Evolutionary conservation across 1,140 invertebrate species (phyloP).

Genomic region (Latrodectus geometricus): DNA sequence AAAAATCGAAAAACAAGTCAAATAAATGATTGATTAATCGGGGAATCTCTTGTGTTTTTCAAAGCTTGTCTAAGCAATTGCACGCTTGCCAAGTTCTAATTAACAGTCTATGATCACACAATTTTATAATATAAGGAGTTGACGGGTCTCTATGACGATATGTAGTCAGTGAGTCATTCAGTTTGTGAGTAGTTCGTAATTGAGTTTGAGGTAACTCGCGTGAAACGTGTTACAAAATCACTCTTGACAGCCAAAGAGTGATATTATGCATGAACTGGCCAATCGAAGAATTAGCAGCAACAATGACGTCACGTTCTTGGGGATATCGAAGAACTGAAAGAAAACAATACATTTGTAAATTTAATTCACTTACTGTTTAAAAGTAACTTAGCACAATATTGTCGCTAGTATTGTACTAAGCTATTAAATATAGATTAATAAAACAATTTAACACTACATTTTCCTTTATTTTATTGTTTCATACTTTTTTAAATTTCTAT

Average conservation of each 20-base stretch:
- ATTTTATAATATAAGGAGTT: too few relatives aligned
- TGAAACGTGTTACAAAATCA: background rate
- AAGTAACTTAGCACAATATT: background rate
- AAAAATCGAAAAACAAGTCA: too few relatives aligned
- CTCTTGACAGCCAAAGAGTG: background rate
- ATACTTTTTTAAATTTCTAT: background rate
- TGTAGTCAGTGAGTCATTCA: too few relatives aligned
- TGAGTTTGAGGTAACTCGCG: background rate
- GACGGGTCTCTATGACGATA: too few relatives aligned
- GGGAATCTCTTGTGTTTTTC: too few relatives aligned
- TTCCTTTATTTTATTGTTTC: background rate
- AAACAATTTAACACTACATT: background rate
- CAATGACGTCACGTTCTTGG: conserved; percentile 50
- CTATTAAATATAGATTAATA: background rate
- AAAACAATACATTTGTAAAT: background rate
- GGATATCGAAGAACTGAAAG: conserved; percentile 42
- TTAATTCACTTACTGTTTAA: background rate
- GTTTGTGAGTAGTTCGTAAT: background rate
- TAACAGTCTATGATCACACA: too few relatives aligned
- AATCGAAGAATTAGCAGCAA: background rate
- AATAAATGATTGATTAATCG: too few relatives aligned
- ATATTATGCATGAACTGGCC: conserved; percentile 13
- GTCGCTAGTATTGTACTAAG: background rate
- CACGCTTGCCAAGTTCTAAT: too few relatives aligned
- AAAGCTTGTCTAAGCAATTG: too few relatives aligned